Base-by-base conservation (phyloP, 1,140 invertebrate genomes). In the Drosophila malerkotliana region DNA sequence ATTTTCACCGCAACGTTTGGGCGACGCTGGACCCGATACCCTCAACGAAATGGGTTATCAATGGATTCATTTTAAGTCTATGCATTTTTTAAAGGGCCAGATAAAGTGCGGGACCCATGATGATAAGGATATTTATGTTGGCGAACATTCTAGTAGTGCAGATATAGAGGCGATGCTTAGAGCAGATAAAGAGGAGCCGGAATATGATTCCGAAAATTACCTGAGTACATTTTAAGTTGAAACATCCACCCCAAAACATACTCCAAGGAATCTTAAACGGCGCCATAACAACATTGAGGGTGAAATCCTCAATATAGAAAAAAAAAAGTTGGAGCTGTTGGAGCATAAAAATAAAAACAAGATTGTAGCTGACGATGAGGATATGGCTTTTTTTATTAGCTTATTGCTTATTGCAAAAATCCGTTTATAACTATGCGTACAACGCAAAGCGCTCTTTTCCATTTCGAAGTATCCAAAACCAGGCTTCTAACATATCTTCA, bases 331-430 rank as follows among this genome's bases (percentile, higher is more conserved):
- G 51, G 32, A 30, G 51, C 18, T 18, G 18, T 61, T 61, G 47
- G 58, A 52, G 18, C 58, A 61, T 18, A 61, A 51, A 60, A 58
- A 58, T 47, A 58, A 47, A 58, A 32, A 18, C 18, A 45, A 21
- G 15, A 58, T 58, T 58, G 1, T 47, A 44, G 58, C 30, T 15
- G 24, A 44, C 30, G 58, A 61, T 18, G 18, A 18, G 18, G 18
- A 18, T 18, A 18, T 18, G 18, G 18, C 18, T 18, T 18, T 18
- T 18, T 24, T 18, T 60, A 26, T 60, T 1, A 60, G 57, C 57
- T 44, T 60, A 52, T 18, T 18, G 18, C 18, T 18, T 18, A 18
- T 18, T 18, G 18, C 18, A 18, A 18, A 18, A 18, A 18, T 18
- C 18, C 18, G 18, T 18, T 18, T 18, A 18, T 18, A 18, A 18